Evolutionary conservation across 2,797 vertebrate genomes (phyloP), one percentile per base, ranked within the genome.

Genomic region (Sorex maritimensis): DNA sequence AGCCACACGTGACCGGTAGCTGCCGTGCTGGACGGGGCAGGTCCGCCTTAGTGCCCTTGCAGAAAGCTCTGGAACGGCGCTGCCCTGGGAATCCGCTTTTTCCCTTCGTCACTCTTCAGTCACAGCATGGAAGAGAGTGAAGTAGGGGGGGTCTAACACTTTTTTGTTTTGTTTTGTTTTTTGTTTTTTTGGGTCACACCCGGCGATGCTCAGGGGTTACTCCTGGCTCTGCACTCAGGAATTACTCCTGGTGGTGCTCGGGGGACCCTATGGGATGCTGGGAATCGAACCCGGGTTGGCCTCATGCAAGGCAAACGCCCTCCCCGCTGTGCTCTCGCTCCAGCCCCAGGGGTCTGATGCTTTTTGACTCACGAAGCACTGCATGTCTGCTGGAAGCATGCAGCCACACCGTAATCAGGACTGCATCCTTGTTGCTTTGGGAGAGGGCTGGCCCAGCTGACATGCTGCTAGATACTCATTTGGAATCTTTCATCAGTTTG

Each of bases 401-500:
- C 9, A 34, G 46, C 38, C 38, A 73, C 14, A 46, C 23, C 63
- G 58, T 14, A 34, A 15, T 24, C 41, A 87, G 55, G 71, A 63
- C 14, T 41, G 38, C 72, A 23, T 68, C 61, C 34, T 34, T 79
- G 46, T 55, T 80, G 67, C 61, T 81, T 87, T 73, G 28, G 44
- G 63, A 41, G 23, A 90, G 12, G 12, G 8, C 34, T 34, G 34
- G 34, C 34, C 34, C 34, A 1, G 34, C 90, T 90, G 65, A 86
- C 77, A 73, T 26, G 28, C 46, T 23, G 14, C 69, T 73, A 17
- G 80, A 41, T 30, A 74, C 52, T 88, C 23, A 73, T 30, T 87
- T 78, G 73, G 58, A 68, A 90, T 13, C 28, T 52, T 79, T 69
- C 28, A 58, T 80, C 38, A 78, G 6, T 81, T 77, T 95, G 84